These are phyloP conservation scores for Cnemophilus loriae DNA, from an alignment of 2,113 vertebrate species.

Conservation along the genomic window DNA sequence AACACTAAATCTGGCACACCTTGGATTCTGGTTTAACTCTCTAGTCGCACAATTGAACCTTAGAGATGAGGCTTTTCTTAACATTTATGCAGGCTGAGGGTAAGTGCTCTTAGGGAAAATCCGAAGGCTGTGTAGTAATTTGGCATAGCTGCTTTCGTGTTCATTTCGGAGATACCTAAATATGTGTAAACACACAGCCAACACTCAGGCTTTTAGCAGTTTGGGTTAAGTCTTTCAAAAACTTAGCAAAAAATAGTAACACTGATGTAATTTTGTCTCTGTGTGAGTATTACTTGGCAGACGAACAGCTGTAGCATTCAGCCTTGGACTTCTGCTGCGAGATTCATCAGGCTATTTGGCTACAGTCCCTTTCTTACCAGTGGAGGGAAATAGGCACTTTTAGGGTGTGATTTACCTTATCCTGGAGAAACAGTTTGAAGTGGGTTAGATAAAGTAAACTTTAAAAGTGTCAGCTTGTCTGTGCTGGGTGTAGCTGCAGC, in stretches of 20 bases:
- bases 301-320: slow-evolving; percentile 6
- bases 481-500: background rate
- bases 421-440: background rate
- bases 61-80: background rate
- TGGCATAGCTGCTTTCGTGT: background rate
- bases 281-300: background rate
- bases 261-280: background rate
- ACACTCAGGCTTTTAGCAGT: background rate
- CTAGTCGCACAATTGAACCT: background rate
- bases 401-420: background rate
- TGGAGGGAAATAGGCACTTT: background rate
- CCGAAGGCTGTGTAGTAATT: background rate
- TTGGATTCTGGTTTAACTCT: background rate
- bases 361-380: background rate
- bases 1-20: background rate
- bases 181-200: background rate
- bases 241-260: background rate
- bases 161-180: background rate
- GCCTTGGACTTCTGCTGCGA: background rate
- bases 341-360: background rate
- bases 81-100: background rate
- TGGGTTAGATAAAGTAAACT: background rate
- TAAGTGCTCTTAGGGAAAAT: background rate
- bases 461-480: background rate
- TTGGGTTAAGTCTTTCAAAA: background rate